Evolutionary conservation across 2,888 invertebrate species (phyloP), one percentile per base, ranked within the genome.

Genomic region (Eugnorisma glareosa): DNA sequence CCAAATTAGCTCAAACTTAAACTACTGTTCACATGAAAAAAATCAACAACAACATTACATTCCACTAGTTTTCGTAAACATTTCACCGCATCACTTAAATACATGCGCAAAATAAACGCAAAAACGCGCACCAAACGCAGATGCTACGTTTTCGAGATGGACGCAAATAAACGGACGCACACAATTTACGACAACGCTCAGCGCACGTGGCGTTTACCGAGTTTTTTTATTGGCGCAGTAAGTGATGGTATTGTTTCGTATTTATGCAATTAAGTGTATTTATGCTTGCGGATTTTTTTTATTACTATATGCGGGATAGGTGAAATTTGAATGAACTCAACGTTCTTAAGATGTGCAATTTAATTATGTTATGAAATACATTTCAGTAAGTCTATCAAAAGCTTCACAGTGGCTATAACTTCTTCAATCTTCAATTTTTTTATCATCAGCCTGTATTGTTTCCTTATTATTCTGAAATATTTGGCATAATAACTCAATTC

Each of bases 131-230:
- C 75, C 80, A 79, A 83, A 79, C 77, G 82, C 86, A 83, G 85
- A 88, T 85, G 86, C 82, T 70, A 70, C 73, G 73, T 69, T 77
- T 84, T 66, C 40, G 81, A 85, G 89, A 84, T 88, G 81, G 82
- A 86, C 86, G 79, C 84, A 89, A 88, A 89, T 89, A 89, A 88
- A 89, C 86, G 74, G 77, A 86, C 88, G 75, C 63, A 72, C 70
- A 67, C 73, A 81, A 88, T 89, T 89, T 89, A 89, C 88, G 89
- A 88, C 78, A 59, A 28, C 77, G 69, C 73, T 63, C 88, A 59
- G 67, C 75, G 82, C 88, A 86, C 88, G 87, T 85, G 88, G 79
- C 81, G 73, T 80, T 86, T 75, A 87, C 87, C 18, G 79, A 79
- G 86, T 83, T 88, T 82, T 88, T 87, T 87, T 88, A 88, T 79